Percentiles rank a stretch among this genome's conserved stretches.
These are phyloP conservation scores for Luscinia luscinia DNA, from an alignment of 2,797 vertebrate genomes.

Conservation along the genomic window DNA sequence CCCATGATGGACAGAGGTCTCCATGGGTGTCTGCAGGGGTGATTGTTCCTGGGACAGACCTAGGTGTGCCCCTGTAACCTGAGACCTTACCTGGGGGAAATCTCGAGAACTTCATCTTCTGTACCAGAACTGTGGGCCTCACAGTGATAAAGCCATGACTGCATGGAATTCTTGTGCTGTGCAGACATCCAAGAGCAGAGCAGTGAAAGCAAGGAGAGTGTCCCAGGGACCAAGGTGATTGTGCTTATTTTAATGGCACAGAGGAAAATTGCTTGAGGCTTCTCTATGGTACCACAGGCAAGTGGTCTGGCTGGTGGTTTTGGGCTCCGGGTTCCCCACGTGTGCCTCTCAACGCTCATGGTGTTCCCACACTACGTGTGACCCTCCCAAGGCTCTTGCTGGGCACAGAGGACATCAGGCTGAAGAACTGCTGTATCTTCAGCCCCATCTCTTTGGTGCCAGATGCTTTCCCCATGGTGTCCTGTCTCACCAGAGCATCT, in stretches of 20 bases:
- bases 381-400: background rate
- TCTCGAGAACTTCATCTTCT: background rate
- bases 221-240: rapidly evolving
- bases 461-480: background rate
- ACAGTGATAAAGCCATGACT: background rate
- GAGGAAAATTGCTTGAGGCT: background rate
- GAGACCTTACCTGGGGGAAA: background rate
- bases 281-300: rapidly evolving
- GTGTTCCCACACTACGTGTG: rapidly evolving
- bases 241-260: background rate
- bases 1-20: background rate
- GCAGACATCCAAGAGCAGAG: background rate
- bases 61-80: background rate
- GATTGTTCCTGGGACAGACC: background rate
- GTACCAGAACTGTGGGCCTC: background rate
- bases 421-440: background rate
- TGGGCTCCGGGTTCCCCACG: rapidly evolving
- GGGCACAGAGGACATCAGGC: background rate
- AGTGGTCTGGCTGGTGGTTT: background rate
- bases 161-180: background rate
- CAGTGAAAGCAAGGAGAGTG: background rate
- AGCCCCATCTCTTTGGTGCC: background rate
- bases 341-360: rapidly evolving
- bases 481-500: background rate
- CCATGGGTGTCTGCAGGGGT: rapidly evolving